Evolutionary conservation across 2,888 invertebrate species (phyloP), one percentile per base, ranked within the genome.

Genomic region (Hirtodrosophila trivittata): DNA sequence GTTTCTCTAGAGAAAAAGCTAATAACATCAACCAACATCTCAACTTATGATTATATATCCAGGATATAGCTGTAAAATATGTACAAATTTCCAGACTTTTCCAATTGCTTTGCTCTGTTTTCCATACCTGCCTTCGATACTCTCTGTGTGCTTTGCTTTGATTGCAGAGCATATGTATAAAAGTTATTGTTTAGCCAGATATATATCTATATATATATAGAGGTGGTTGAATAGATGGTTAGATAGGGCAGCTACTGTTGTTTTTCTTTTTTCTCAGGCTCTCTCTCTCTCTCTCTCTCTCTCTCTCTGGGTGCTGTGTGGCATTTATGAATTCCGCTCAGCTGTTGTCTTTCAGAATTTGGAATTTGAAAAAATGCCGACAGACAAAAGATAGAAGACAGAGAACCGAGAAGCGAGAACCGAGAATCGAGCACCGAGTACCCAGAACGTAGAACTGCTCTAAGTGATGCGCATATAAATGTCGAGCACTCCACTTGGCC

Each of bases 381-480:
- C 46, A 45, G 14, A 33, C 39, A 25, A 16, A 21, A 33, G 30
- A 50, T n/a, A 18, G 13, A 43, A 41, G 65, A 60, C 45, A 3
- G 7, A 33, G 39, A 41, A 47, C 14, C 25, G 6, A 21, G 28
- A 46, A 41, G 39, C 9, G 18, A 25, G 52, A 42, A 37, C 55
- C 33, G 46, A 10, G 39, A 52, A 39, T 32, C 54, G 39, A 46
- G 32, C n/a, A n/a, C n/a, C n/a, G n/a, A n/a, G n/a, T n/a, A n/a
- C n/a, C n/a, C n/a, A 47, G 13, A 32, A 21, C 5, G 18, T 13
- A 55, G 37, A 52, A 26, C 51, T 52, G 13, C 35, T 62, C 70
- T 85, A 85, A 87, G 86, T 87, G 81, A 87, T 87, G 87, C 87
- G 87, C 87, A 88, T 87, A 88, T 88, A 80, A 87, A 87, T 83